Evolutionary conservation across 2,113 vertebrate genomes (phyloP).

Genomic region (Epinephelus moara): DNA sequence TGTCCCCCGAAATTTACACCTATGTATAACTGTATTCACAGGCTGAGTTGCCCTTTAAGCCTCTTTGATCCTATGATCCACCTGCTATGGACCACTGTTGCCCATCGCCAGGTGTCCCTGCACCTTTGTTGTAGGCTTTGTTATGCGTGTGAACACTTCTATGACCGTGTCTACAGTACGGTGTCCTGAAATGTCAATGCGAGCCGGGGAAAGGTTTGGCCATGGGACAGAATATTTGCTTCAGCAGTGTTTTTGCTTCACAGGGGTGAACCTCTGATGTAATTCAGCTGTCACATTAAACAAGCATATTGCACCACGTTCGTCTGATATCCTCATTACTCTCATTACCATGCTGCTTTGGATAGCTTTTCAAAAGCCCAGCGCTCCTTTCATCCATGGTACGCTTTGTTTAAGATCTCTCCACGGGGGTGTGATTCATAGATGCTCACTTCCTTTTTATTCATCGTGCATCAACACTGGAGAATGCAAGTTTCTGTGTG

Average conservation of each 20-base stretch:
- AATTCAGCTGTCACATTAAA: conserved; percentile 68
- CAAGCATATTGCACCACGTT: conserved; percentile 61
- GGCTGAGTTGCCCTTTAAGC: not conserved
- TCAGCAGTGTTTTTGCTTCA: conserved; percentile 42
- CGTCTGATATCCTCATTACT: conserved; percentile 70
- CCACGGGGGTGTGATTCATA: conserved; percentile 62
- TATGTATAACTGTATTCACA: too few relatives aligned
- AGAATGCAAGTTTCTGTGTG: conserved; percentile 44
- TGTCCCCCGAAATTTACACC: too few relatives aligned
- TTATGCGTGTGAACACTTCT: not conserved
- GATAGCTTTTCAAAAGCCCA: conserved; percentile 66
- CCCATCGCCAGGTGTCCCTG: not conserved
- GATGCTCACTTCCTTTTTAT: conserved; percentile 52
- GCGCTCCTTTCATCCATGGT: conserved; percentile 67
- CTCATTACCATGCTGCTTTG: conserved; percentile 71
- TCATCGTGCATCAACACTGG: conserved; percentile 43
- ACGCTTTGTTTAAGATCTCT: conserved; percentile 70
- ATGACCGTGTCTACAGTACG: not conserved
- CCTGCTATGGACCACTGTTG: not conserved
- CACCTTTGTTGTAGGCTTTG: not conserved
- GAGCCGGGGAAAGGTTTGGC: not conserved
- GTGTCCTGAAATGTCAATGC: conserved; percentile 23
- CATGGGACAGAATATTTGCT: conserved; percentile 12
- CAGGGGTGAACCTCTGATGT: conserved; percentile 55
- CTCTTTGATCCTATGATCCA: not conserved